Base-by-base conservation (phyloP, 2,797 vertebrate genomes). In the Diceros bicornis region DNA sequence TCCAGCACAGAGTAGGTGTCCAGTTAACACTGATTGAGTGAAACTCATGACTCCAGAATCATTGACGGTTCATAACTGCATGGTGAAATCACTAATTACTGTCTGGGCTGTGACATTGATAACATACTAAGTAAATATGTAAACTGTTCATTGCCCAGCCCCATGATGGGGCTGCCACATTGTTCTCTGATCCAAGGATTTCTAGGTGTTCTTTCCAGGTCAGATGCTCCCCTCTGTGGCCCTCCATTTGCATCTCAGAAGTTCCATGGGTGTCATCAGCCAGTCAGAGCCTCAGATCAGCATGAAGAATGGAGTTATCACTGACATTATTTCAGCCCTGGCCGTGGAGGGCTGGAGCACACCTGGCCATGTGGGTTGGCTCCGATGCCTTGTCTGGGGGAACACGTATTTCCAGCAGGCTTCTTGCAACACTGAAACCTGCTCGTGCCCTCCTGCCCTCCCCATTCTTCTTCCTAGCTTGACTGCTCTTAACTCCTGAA, bases 91-190 rank as follows among this genome's bases (percentile, higher is more conserved):
- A 21, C 16, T 47, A 1, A 27, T 81, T 55, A 13, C 81, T 59
- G 8, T 50, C 75, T 44, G 50, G 29, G 55, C 89, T 20, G 14
- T 55, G 59, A 59, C 20, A 0, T 78, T 32, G 59, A 11, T 44
- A 29, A 32, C n/a, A 16, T 59, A 2, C 18, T 55, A 6, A 82
- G 89, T 86, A 32, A 34, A n/a, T 17, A 9, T 9, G 41, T n/a
- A 6, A 4, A 37, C 78, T 29, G 52, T 18, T n/a, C 41, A 0
- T 6, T 14, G 29, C 62, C 27, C 9, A 6, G 44, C 71, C 52
- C 50, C 78, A 12, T 2, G 0, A 4, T 44, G 32, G 27, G 69
- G 17, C 71, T 32, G 11, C 84, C 32, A 7, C 1, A 0, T 23
- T 37, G 11, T 74, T 9, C 32, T 23, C 55, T 34, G 8, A 47